Percentiles rank a stretch among this genome's conserved stretches.
Conservation (phyloP, 2,888 invertebrate genomes). For the Falcaria lacertinaria region DNA sequence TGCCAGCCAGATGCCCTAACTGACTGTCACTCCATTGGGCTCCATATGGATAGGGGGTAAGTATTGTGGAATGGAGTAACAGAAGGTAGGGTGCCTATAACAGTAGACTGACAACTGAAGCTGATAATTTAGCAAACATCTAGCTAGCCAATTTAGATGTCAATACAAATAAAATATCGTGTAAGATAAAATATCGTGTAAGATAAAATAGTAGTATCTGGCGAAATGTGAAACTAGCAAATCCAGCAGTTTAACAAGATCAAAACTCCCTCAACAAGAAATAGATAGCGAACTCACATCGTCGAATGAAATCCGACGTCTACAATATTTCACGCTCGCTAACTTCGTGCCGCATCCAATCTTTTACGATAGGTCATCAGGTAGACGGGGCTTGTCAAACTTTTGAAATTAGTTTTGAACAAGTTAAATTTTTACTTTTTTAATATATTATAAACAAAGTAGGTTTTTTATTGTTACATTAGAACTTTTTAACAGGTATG, state of each 20-base stretch:
- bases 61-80: no score
- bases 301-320: conserved; percentile 44
- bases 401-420: conserved; percentile 62
- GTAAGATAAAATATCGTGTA: neutral
- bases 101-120: no score
- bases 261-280: conserved; percentile 30
- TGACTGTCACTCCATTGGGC: no score
- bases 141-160: no score
- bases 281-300: conserved; percentile 34
- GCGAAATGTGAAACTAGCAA: neutral
- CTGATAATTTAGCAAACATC: no score
- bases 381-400: conserved; percentile 61
- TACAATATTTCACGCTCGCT: conserved; percentile 56
- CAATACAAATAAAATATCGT: neutral
- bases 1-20: no score
- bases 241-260: conserved; percentile 18
- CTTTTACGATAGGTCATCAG: conserved; percentile 60
- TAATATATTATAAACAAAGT: conserved; percentile 27
- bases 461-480: conserved; percentile 27
- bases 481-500: no score
- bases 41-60: no score
- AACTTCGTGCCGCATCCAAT: conserved; percentile 61
- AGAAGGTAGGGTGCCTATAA: no score
- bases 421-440: conserved; percentile 38
- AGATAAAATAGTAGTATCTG: neutral